Base-by-base conservation (phyloP, 2,797 vertebrate species). In the Triplophysa yarkandensis region DNA sequence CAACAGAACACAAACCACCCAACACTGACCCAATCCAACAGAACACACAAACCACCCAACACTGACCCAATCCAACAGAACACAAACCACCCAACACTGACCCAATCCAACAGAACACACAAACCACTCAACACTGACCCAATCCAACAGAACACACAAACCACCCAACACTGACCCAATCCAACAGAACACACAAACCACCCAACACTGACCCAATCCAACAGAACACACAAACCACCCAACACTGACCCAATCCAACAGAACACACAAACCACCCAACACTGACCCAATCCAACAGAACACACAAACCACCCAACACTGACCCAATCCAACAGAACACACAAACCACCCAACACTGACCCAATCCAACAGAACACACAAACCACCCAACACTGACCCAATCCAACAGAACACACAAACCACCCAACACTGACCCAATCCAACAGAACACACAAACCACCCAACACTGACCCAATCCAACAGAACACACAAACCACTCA, bases 301-400 rank as follows among this genome's bases (percentile, higher is more conserved):
- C n/a, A n/a, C n/a, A n/a, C n/a, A n/a, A n/a, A n/a, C n/a, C n/a
- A n/a, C n/a, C n/a, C n/a, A 71, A 67, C 78, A 74, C 74, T 76
- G 82, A 84, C 76, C 79, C 78, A 80, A 86, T 77, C 85, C 76
- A 63, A 80, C 79, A 83, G 82, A 11, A n/a, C n/a, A n/a, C n/a
- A n/a, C n/a, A n/a, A n/a, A n/a, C n/a, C n/a, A n/a, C n/a, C n/a
- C n/a, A n/a, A n/a, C n/a, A n/a, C 81, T 80, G 77, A 70, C 76
- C 78, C 73, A 77, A 60, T 80, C 67, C 62, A 8, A 70, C 71
- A 62, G 65, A 66, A n/a, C n/a, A n/a, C n/a, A n/a, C n/a, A n/a
- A n/a, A n/a, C n/a, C n/a, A n/a, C n/a, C n/a, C n/a, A 71, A 67
- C 78, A 74, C 74, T 76, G 82, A 84, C 76, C 79, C 78, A 80